Evolutionary conservation across 2,797 vertebrate genomes (phyloP), one percentile per base, ranked within the genome.

Genomic region (Saxicola maurus): DNA sequence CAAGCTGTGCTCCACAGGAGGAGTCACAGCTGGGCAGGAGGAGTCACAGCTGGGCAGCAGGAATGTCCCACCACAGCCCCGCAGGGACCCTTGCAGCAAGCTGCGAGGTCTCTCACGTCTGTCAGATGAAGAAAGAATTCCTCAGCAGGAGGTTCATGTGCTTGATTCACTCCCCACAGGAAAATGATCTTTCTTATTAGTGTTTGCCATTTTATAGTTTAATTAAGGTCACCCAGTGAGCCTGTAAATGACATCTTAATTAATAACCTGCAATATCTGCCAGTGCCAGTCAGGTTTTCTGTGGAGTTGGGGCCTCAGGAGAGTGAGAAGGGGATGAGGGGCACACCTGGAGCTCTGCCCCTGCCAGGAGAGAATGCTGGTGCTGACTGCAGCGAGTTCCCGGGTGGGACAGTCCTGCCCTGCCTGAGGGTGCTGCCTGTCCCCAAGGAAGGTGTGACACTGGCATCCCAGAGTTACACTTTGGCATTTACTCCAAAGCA

Each of bases 241-340:
- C 76, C 90, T 87, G 52, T 92, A 94, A 96, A 94, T 95, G 93
- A 94, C 93, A 82, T 90, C 82, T 89, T 96, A 94, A 95, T 95
- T 92, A 95, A 95, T 88, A 91, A 71, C 53, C 84, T 52, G 13
- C 13, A 53, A 60, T 93, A 73, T 64, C 77, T 85, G 82, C 87
- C 59, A 12, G 82, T 30, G 10, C 86, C 69, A 82, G 91, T 30
- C 60, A 13, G 76, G 67, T 66, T 87, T 31, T 33, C 76, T 45
- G 42, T 9, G 20, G 40, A 60, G 42, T 8, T 0, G 0, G 43
- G 27, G 5, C 53, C 83, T 75, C 46, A 23, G 56, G 72, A 38
- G 43, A 45, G 49, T 13, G 49, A 30, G 52, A 25, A 11, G 1
- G 0, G 59, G 13, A 15, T 3, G 0, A 0, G 74, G 27, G 79